Conservation (phyloP, 1,140 invertebrate genomes). For the Pygmarrhopalites habei region DNA sequence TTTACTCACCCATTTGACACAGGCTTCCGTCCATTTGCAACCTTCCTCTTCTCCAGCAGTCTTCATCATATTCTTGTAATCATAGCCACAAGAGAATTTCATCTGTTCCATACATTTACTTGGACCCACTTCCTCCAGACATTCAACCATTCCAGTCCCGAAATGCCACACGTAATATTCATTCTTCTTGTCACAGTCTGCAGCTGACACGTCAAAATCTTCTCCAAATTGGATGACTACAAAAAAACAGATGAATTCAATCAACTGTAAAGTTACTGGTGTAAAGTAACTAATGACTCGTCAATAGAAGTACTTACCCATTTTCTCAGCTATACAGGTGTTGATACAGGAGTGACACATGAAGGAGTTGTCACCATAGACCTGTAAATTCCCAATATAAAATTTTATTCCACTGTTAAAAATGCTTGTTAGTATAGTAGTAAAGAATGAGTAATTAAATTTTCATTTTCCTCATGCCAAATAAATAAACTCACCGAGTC, state of each 20-base stretch:
- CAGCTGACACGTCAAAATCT: background rate
- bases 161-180: constrained; percentile 8
- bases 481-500: too few relatives aligned
- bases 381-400: too few relatives aligned
- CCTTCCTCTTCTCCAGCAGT: background rate
- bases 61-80: constrained; percentile 12
- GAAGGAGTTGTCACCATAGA: constrained; percentile 6
- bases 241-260: background rate
- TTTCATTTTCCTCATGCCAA: too few relatives aligned
- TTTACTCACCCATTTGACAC: constrained; percentile 6
- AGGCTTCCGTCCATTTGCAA: constrained; percentile 3
- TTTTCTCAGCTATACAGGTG: constrained; percentile 1
- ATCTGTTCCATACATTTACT: background rate
- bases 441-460: too few relatives aligned
- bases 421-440: too few relatives aligned
- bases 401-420: too few relatives aligned
- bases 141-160: constrained; percentile 4
- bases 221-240: background rate
- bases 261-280: too few relatives aligned
- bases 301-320: background rate
- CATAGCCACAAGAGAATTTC: constrained; percentile 13
- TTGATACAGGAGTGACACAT: constrained; percentile 13
- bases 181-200: constrained; percentile 1
- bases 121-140: constrained; percentile 6
- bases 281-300: background rate